Conservation (phyloP, 1,140 invertebrate species). For the Euschistus heros region DNA sequence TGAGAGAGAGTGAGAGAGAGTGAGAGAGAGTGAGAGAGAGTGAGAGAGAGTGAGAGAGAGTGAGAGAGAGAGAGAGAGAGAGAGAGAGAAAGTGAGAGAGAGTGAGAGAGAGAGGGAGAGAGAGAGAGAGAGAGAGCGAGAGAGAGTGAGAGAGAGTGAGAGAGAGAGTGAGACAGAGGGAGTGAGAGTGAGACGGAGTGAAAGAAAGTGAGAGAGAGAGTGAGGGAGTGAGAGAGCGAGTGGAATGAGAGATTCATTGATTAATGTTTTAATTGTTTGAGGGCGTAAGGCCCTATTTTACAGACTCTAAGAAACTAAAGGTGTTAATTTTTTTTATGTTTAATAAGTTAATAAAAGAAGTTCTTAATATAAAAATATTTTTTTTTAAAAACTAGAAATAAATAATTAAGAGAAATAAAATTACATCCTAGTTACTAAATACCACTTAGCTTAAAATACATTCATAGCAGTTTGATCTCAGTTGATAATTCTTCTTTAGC, state of each 20-base stretch:
- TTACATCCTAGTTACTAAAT: too few relatives aligned
- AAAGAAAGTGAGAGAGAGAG: slow-evolving; percentile 3
- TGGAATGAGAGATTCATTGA: not conserved
- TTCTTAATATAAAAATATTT: too few relatives aligned
- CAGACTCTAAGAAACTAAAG: too few relatives aligned
- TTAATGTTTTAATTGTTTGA: too few relatives aligned
- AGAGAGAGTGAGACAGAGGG: slow-evolving; percentile 1
- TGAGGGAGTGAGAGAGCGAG: not conserved
- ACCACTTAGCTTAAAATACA: too few relatives aligned
- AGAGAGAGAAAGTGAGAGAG: slow-evolving; percentile 1
- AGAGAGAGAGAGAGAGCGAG: slow-evolving; percentile 6
- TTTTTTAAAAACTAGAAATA: too few relatives aligned
- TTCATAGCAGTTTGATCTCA: too few relatives aligned
- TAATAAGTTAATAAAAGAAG: too few relatives aligned
- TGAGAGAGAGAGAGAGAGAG: slow-evolving; percentile 13
- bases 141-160: not conserved
- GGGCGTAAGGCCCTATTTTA: too few relatives aligned
- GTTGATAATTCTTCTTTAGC: too few relatives aligned
- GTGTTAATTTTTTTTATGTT: too few relatives aligned
- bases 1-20: slow-evolving; percentile 1
- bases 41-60: slow-evolving; percentile 11
- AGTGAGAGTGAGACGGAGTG: not conserved
- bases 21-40: not conserved
- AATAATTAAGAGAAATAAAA: too few relatives aligned
- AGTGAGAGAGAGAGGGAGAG: not conserved